Evolutionary conservation across 2,113 vertebrate species (phyloP).

Genomic region (Mobula birostris): DNA sequence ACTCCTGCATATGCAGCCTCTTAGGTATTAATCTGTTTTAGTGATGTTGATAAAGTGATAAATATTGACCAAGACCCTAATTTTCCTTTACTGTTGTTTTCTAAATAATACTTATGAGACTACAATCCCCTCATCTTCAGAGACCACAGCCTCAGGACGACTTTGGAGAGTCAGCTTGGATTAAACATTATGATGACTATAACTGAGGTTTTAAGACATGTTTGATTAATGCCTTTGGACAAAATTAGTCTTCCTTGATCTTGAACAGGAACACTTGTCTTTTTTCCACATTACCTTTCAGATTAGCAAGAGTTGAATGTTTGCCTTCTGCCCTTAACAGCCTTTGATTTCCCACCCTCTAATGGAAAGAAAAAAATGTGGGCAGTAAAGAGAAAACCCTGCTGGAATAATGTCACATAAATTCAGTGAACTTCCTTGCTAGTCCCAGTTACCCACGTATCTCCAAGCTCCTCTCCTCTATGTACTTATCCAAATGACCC

Average conservation of each 20-base stretch:
- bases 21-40: background rate
- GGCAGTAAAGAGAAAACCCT: background rate
- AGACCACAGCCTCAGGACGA: background rate
- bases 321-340: background rate
- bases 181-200: background rate
- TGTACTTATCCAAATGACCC: too few species aligned
- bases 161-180: too few species aligned
- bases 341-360: background rate
- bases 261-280: background rate
- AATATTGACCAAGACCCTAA: background rate
- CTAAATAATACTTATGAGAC: background rate
- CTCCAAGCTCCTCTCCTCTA: too few species aligned
- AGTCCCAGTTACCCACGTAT: too few species aligned
- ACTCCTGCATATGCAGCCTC: too few species aligned
- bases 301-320: background rate
- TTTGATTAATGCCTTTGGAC: background rate
- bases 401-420: background rate
- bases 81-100: background rate
- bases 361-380: background rate
- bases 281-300: background rate
- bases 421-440: background rate
- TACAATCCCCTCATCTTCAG: background rate
- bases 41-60: background rate
- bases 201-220: background rate
- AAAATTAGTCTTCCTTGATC: background rate